These are phyloP conservation scores for Acanthopagrus latus DNA, from an alignment of 2,797 vertebrate species.

Conservation along the genomic window DNA sequence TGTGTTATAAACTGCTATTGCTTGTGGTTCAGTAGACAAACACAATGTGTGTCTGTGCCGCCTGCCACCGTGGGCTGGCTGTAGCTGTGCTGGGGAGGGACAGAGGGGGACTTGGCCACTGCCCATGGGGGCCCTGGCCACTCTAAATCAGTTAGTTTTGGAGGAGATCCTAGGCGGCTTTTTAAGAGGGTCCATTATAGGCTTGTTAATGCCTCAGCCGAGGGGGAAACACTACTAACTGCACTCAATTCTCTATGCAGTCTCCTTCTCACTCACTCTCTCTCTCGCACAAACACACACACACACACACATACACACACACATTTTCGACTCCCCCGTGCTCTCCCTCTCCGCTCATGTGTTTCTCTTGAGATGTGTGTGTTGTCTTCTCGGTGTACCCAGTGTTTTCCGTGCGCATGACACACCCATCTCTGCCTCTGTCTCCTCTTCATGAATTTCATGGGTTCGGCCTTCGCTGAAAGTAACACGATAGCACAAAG, in stretches of 20 bases:
- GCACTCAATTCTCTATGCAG: slow-evolving; percentile 79
- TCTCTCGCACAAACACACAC: slow-evolving; percentile 26
- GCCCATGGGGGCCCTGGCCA: slow-evolving; percentile 80
- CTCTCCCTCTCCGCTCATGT: slow-evolving; percentile 30
- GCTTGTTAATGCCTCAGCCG: slow-evolving; percentile 88
- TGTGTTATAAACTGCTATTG: slow-evolving; percentile 94
- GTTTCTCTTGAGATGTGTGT: slow-evolving; percentile 49
- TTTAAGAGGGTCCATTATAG: slow-evolving; percentile 88
- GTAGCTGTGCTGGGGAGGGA: slow-evolving; percentile 79
- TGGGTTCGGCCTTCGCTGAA: slow-evolving; percentile 57
- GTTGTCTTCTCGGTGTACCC: slow-evolving; percentile 34
- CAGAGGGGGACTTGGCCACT: slow-evolving; percentile 82
- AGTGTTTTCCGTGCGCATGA: slow-evolving; percentile 35
- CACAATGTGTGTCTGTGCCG: slow-evolving; percentile 89
- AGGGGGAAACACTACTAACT: slow-evolving; percentile 84
- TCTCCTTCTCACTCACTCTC: slow-evolving; percentile 60
- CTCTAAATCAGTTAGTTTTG: slow-evolving; percentile 90
- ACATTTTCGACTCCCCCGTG: slow-evolving; percentile 16
- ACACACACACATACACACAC: slow-evolving; percentile 33
- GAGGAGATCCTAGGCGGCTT: slow-evolving; percentile 88
- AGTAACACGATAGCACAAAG: slow-evolving; percentile 56
- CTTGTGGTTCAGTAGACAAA: slow-evolving; percentile 94
- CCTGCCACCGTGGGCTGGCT: slow-evolving; percentile 85
- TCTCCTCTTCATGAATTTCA: slow-evolving; percentile 62
- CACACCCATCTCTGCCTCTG: slow-evolving; percentile 51